Evolutionary conservation across 2,113 vertebrate species (phyloP).

Genomic region (Phocoena phocoena): DNA sequence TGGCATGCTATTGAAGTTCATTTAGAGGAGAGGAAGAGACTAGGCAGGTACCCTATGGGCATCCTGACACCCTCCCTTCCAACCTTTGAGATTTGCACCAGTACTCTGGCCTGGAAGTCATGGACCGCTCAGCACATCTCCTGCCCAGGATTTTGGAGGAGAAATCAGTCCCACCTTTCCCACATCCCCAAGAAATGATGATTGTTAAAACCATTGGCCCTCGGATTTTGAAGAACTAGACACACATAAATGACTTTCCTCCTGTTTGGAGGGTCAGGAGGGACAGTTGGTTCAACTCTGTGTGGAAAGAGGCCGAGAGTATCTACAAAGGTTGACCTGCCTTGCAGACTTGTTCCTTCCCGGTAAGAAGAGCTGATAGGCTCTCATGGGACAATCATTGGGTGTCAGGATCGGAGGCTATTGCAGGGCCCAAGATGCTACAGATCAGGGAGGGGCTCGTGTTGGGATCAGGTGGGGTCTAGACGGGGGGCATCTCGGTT

Average conservation of each 20-base stretch:
- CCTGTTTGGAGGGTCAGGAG: background rate
- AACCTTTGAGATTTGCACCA: background rate
- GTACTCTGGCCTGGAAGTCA: background rate
- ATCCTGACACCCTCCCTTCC: background rate
- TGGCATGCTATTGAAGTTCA: background rate
- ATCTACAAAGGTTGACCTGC: background rate
- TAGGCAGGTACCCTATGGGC: background rate
- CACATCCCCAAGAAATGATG: background rate
- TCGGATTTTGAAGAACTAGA: background rate
- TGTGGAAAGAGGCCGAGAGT: background rate
- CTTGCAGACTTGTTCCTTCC: background rate
- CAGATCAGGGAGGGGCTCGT: background rate
- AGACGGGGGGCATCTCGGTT: background rate
- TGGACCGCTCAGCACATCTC: too few species aligned
- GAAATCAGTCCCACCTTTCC: background rate
- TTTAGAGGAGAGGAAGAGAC: background rate
- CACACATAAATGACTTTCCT: background rate
- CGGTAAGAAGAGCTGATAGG: background rate
- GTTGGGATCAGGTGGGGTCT: background rate
- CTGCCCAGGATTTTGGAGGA: background rate
- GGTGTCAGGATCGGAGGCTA: background rate
- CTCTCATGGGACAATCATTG: background rate
- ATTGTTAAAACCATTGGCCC: background rate
- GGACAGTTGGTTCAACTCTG: background rate
- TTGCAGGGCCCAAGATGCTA: too few species aligned